Evolutionary conservation across 2,113 vertebrate species (phyloP).

Genomic region (Bos taurus): ARS-UCD2.0 NC_037335.1:35034001-35034500

Average conservation of each 20-base stretch:
- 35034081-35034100: not conserved
- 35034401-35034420: not conserved
- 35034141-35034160: not conserved
- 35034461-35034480: not conserved
- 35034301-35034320: not conserved
- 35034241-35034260: not conserved
- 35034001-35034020: not conserved
- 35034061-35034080: not conserved
- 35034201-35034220: not conserved
- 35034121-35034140: not conserved
- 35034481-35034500: not conserved
- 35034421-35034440: not conserved
- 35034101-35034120: not conserved
- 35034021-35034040: not conserved
- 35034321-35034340: not conserved
- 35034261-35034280: not conserved
- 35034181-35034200: not conserved
- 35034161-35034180: not conserved
- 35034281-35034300: not conserved
- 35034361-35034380: not conserved
- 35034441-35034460: not conserved
- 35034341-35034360: not conserved
- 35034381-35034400: not conserved
- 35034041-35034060: not conserved
- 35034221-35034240: not conserved